Conservation (phyloP, 2,888 invertebrate species). For the Noctua janthe region DNA sequence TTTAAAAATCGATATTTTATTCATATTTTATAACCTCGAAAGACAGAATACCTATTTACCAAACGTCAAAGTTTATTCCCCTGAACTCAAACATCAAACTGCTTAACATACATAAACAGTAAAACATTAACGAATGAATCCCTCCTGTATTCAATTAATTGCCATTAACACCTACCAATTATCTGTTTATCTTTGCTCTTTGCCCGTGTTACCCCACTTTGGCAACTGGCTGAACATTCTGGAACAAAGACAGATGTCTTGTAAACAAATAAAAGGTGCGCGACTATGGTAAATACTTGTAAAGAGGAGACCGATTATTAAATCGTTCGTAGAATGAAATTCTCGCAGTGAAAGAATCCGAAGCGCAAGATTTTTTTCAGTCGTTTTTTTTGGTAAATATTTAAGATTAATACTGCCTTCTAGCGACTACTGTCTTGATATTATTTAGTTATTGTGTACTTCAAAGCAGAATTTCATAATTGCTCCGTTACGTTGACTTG, state of each 20-base stretch:
- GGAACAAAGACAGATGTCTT: constrained; percentile 3
- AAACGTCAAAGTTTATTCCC: constrained; percentile 11
- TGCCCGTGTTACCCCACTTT: constrained; percentile 11
- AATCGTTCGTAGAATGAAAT: not conserved
- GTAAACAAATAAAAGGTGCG: constrained; percentile 19
- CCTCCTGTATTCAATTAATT: constrained; percentile 40
- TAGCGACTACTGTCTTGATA: not conserved
- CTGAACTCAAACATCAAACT: constrained; percentile 17
- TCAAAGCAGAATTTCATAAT: too few species aligned
- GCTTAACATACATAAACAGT: constrained; percentile 19
- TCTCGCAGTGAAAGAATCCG: not conserved
- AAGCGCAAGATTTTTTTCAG: not conserved
- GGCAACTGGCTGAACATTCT: constrained; percentile 10
- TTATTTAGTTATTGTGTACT: too few species aligned
- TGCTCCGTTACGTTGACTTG: too few species aligned
- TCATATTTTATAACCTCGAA: not conserved
- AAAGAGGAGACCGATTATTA: not conserved
- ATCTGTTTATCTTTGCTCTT: constrained; percentile 39
- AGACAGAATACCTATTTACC: not conserved
- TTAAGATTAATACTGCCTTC: not conserved
- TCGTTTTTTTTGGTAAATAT: not conserved
- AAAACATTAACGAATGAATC: constrained; percentile 36
- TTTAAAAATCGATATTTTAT: not conserved
- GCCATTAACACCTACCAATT: constrained; percentile 50
- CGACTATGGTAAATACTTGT: constrained; percentile 2